Evolutionary conservation across 2,113 vertebrate species (phyloP).

Genomic region (Ornithorhynchus anatinus): DNA sequence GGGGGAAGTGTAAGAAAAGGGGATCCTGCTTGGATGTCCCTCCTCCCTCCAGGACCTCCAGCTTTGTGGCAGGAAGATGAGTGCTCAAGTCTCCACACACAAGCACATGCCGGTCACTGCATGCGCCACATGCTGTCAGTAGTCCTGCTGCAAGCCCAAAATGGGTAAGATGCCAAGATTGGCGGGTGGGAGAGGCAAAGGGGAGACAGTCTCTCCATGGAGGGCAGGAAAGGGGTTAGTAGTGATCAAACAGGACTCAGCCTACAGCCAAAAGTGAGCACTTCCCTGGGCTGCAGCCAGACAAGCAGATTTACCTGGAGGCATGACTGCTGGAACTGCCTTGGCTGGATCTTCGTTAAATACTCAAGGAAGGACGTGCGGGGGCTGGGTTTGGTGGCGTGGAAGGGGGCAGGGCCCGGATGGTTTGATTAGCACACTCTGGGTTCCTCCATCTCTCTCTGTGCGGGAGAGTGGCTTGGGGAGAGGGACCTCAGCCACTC

Average conservation of each 20-base stretch:
- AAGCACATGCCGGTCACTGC: conserved; percentile 35
- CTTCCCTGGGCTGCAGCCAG: conserved; percentile 71
- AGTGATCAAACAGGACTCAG: conserved; percentile 50
- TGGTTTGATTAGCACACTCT: no score
- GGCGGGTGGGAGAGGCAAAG: neutral
- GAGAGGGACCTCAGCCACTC: no score
- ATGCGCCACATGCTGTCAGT: conserved; percentile 64
- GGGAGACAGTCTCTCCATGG: neutral
- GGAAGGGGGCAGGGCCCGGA: neutral
- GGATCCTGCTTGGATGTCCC: conserved; percentile 11
- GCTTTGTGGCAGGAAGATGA: conserved; percentile 37
- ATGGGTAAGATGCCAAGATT: neutral
- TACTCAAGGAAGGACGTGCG: conserved; percentile 2
- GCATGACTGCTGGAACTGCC: conserved; percentile 61
- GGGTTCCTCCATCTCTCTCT: no score
- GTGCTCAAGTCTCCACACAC: conserved; percentile 20
- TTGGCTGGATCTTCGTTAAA: conserved; percentile 68
- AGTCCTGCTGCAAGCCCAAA: conserved; percentile 13
- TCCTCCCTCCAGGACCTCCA: neutral
- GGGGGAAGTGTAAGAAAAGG: neutral
- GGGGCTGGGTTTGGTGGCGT: neutral
- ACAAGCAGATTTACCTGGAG: conserved; percentile 80
- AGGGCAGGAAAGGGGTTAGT: conserved; percentile 48
- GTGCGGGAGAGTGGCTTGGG: no score
- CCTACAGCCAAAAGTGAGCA: conserved; percentile 69